Conservation (phyloP, 2,888 invertebrate genomes). For the Lacanobia oleracea region DNA sequence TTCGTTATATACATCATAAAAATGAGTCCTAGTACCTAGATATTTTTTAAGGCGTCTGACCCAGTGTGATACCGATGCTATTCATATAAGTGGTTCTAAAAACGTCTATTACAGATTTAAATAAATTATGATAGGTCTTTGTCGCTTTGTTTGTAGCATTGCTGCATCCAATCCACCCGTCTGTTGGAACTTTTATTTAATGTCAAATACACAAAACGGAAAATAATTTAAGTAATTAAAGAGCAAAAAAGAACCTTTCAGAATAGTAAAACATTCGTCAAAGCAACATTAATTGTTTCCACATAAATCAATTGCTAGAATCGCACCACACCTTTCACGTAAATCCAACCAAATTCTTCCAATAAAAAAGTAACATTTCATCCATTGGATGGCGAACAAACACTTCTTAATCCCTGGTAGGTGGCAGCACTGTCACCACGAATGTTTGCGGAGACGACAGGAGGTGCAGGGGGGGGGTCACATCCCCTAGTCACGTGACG, state of each 20-base stretch:
- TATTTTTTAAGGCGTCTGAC: not conserved
- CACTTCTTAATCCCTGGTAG: slow-evolving; percentile 75
- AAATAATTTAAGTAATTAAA: not conserved
- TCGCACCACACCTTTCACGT: not conserved
- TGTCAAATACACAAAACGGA: not conserved
- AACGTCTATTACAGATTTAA: no score
- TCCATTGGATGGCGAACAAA: slow-evolving; percentile 64
- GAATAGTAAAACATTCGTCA: not conserved
- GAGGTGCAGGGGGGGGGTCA: slow-evolving; percentile 30
- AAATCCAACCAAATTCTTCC: slow-evolving; percentile 14
- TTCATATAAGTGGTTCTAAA: not conserved
- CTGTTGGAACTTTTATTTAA: not conserved
- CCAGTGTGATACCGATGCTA: not conserved
- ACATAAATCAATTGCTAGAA: slow-evolving; percentile 1
- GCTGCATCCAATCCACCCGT: not conserved
- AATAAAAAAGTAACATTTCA: slow-evolving; percentile 51
- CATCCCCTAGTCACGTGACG: slow-evolving; percentile 70
- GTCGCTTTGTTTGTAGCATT: not conserved
- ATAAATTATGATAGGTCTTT: not conserved
- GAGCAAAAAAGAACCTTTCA: not conserved
- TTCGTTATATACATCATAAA: not conserved
- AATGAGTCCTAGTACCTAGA: not conserved
- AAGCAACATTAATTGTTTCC: no score
- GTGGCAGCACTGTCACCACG: slow-evolving; percentile 70
- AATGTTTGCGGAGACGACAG: slow-evolving; percentile 71